Evolutionary conservation across 2,113 vertebrate species (phyloP).

Genomic region (Coryphaenoides rupestris): DNA sequence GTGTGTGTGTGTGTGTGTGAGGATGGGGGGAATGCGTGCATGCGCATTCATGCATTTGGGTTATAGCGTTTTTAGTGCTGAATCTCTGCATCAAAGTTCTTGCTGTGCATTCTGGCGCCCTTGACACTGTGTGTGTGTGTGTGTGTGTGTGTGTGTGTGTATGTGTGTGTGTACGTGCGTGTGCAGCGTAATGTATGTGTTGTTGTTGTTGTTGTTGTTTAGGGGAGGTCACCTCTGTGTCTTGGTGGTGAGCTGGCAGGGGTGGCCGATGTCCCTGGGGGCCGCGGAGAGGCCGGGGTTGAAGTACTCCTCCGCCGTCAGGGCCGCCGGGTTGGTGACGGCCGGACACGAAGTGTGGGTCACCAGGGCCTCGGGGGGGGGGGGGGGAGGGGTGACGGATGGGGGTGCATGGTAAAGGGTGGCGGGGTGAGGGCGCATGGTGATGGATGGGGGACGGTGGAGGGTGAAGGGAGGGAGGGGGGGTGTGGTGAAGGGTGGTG

Average conservation of each 20-base stretch:
- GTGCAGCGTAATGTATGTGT: conserved; percentile 11
- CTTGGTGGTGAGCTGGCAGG: conserved; percentile 96
- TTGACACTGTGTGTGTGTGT: not conserved
- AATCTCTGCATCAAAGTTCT: too few relatives aligned
- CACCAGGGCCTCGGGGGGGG: conserved; percentile 78
- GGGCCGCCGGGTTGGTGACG: conserved; percentile 85
- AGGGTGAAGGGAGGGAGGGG: not conserved
- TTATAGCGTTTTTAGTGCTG: too few relatives aligned
- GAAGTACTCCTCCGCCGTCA: conserved; percentile 97
- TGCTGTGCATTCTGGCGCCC: too few relatives aligned
- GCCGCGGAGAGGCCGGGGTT: conserved; percentile 82
- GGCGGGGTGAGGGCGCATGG: not conserved
- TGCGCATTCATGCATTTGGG: too few relatives aligned
- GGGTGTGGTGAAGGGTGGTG: too few relatives aligned
- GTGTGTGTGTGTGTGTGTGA: too few relatives aligned
- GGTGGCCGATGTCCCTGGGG: conserved; percentile 88
- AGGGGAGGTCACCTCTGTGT: conserved; percentile 85
- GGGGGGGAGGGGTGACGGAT: not conserved
- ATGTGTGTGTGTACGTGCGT: not conserved
- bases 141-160: not conserved
- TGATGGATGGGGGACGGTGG: too few relatives aligned
- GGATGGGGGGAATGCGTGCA: too few relatives aligned
- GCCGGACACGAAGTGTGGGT: conserved; percentile 85
- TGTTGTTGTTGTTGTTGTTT: too few relatives aligned
- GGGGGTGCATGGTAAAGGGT: not conserved